These are phyloP conservation scores for Sminthurinus aureus DNA, from an alignment of 2,888 invertebrate genomes.

Conservation along the genomic window DNA sequence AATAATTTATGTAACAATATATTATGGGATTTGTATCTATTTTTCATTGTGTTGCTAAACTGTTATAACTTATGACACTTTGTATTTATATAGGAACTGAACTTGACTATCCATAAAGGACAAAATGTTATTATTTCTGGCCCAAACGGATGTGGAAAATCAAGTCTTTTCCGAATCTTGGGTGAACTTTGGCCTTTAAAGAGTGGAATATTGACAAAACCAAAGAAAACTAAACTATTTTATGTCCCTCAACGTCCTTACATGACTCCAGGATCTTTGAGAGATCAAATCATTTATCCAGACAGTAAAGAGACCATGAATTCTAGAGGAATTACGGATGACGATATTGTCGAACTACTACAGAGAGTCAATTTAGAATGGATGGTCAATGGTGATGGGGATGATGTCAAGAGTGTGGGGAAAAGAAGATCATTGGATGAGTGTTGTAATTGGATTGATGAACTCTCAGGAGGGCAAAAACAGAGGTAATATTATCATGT, in stretches of 20 bases:
- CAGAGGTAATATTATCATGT: too few species aligned
- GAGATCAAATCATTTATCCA: conserved; percentile 96
- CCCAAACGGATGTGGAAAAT: conserved; percentile 98
- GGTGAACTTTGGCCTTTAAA: conserved; percentile 98
- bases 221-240: conserved; percentile 93
- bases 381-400: conserved; percentile 62
- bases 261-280: conserved; percentile 93
- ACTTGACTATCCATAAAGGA: conserved; percentile 84
- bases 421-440: conserved; percentile 76
- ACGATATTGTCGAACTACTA: conserved; percentile 72
- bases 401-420: conserved; percentile 30
- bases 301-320: conserved; percentile 87
- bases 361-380: conserved; percentile 66
- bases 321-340: conserved; percentile 75
- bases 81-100: conserved; percentile 50
- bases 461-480: conserved; percentile 97
- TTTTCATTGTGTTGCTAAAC: too few species aligned
- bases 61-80: not conserved
- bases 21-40: too few species aligned
- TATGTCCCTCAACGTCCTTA: conserved; percentile 98
- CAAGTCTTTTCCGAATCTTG: conserved; percentile 92
- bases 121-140: conserved; percentile 98
- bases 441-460: conserved; percentile 98
- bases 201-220: conserved; percentile 92
- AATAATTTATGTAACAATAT: too few species aligned